Evolutionary conservation across 2,888 invertebrate species (phyloP), one percentile per base, ranked within the genome.

Genomic region (Lathronympha strigana): DNA sequence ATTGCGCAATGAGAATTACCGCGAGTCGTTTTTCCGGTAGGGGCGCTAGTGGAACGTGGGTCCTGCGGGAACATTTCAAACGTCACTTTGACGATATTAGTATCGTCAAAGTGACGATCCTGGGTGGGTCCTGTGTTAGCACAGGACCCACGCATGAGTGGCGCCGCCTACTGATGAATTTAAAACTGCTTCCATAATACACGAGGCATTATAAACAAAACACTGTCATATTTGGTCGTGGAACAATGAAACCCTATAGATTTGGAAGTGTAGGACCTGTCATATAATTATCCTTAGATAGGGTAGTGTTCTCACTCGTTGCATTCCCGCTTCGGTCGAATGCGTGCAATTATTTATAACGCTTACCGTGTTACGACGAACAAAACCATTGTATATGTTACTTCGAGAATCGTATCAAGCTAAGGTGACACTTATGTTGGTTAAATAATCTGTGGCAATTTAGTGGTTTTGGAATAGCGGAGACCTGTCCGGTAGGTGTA

Each of bases 401-500:
- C 38, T 4, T 15, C 13, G 3, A 36, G 36, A 36, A 36, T 8
- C 8, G 28, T 17, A 40, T 17, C 17, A 40, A 40, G 17, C 11
- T 4, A 1, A 11, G 13, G 21, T 19, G 43, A 40, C 6, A 8
- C 40, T 19, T 47, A 23, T 3, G 23, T 3, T 23, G 47, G 47
- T 23, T 43, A 21, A 1, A 33, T 13, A 33, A 11, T n/a, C n/a
- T n/a, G n/a, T n/a, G n/a, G 33, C 33, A 15, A 36, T 9, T 21
- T 11, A 21, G 45, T 13, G 21, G 4, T 21, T n/a, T n/a, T 6
- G 4, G 45, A 21, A 45, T 45, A 21, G 0, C 11, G 11, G 4
- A 23, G 23, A 64, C 58, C 36, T 28, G 64, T 60, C 51, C 11
- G 33, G 36, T 45, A 4, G 36, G 11, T n/a, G n/a, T n/a, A 43